Evolutionary conservation across 2,113 vertebrate species (phyloP).

Genomic region (Catagonus wagneri): DNA sequence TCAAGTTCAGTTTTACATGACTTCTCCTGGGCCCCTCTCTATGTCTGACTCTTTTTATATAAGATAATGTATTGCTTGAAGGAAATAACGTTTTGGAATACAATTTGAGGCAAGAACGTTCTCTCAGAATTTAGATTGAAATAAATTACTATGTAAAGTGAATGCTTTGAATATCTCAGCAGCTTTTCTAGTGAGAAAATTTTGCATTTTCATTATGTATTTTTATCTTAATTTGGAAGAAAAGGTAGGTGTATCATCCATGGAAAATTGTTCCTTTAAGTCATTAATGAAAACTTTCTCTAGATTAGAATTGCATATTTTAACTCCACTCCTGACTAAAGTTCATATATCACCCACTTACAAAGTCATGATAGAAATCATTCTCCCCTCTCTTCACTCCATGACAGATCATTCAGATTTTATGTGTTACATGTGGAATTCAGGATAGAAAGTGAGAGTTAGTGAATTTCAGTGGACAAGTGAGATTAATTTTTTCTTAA

Average conservation of each 20-base stretch:
- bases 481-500: constrained; percentile 7
- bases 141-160: constrained; percentile 16
- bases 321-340: background rate
- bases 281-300: constrained; percentile 55
- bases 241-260: constrained; percentile 14
- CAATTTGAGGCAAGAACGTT: background rate
- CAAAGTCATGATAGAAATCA: background rate
- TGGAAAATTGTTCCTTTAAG: constrained; percentile 25
- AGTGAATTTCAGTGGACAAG: background rate
- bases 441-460: background rate
- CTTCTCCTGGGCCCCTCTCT: background rate
- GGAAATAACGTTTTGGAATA: background rate
- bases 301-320: constrained; percentile 62
- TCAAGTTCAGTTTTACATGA: background rate
- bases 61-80: background rate
- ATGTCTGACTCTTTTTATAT: background rate
- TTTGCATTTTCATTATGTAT: constrained; percentile 61
- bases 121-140: constrained; percentile 43
- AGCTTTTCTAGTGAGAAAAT: constrained; percentile 17
- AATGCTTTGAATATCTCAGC: constrained; percentile 64
- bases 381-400: background rate
- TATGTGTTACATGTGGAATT: background rate
- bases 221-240: constrained; percentile 59
- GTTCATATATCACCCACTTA: constrained; percentile 46
- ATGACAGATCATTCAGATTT: background rate